phyloP scores from a whole-genome alignment of 1,140 invertebrate species.

The Drosophila tani region DNA sequence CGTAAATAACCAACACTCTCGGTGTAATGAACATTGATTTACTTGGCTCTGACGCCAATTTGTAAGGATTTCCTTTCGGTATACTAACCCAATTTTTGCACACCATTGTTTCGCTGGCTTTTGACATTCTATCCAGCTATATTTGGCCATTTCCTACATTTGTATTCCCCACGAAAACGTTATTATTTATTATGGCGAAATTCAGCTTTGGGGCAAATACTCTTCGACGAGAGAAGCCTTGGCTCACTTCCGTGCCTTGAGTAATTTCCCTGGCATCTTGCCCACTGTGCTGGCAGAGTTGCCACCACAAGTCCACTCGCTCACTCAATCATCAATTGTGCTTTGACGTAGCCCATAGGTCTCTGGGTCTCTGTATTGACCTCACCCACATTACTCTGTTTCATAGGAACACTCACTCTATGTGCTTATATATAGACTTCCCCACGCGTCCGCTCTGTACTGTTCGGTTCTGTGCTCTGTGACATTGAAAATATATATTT shows the following conservation, averaged over 20 bases:
- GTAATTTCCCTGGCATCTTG: conserved; percentile 62
- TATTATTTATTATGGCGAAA: conserved; percentile 27
- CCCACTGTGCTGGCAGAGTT: conserved; percentile 76
- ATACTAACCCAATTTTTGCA: conserved; percentile 55
- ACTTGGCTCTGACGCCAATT: neutral
- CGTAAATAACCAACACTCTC: conserved; percentile 36
- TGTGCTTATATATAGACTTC: conserved; percentile 33
- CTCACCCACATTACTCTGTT: conserved; percentile 72
- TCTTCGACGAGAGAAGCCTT: conserved; percentile 43
- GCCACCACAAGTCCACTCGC: conserved; percentile 41
- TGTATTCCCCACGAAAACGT: neutral
- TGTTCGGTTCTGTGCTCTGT: conserved; percentile 14
- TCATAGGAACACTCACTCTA: conserved; percentile 21
- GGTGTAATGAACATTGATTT: conserved; percentile 39
- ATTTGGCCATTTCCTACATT: conserved; percentile 16
- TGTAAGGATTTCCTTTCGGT: neutral
- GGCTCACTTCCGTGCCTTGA: conserved; percentile 67
- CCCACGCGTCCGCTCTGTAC: conserved; percentile 7
- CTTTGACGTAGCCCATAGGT: conserved; percentile 49
- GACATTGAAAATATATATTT: conserved; percentile 73
- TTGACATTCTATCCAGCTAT: conserved; percentile 12
- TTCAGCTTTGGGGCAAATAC: conserved; percentile 17
- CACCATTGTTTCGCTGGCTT: neutral
- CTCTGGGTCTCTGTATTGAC: conserved; percentile 49
- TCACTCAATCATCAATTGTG: conserved; percentile 33